Percentiles rank a stretch among this genome's conserved stretches.
Evolutionary conservation across 2,888 invertebrate genomes (phyloP).

Genomic region (Heliconius aoede): DNA sequence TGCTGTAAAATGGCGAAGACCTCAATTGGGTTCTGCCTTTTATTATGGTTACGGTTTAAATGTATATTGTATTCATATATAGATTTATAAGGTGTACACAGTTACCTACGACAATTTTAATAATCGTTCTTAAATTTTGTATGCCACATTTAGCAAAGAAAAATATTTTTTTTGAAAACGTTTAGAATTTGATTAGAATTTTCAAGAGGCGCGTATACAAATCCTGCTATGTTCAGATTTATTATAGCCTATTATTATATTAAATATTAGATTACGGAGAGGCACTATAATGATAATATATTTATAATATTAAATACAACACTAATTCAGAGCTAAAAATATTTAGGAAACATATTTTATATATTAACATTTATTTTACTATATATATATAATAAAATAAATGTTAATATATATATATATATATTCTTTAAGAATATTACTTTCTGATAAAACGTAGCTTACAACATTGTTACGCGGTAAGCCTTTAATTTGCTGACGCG

Average conservation of each 20-base stretch:
- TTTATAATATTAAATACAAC: neutral
- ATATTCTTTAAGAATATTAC: neutral
- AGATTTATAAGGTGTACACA: too few species aligned
- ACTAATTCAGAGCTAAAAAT: neutral
- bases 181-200: too few species aligned
- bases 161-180: too few species aligned
- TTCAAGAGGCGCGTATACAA: too few species aligned
- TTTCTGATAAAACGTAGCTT: slow-evolving; percentile 15
- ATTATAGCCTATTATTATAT: too few species aligned
- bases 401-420: neutral
- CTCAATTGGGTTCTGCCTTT: slow-evolving; percentile 27
- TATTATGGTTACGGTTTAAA: slow-evolving; percentile 15
- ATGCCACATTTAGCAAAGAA: too few species aligned
- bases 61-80: neutral
- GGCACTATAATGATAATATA: too few species aligned
- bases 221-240: too few species aligned
- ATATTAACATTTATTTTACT: neutral
- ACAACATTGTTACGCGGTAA: slow-evolving; percentile 1
- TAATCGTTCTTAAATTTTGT: too few species aligned
- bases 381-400: too few species aligned
- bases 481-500: slow-evolving; percentile 9
- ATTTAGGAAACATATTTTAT: neutral
- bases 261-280: too few species aligned
- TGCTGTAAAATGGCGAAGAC: slow-evolving; percentile 32
- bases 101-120: too few species aligned